These are phyloP conservation scores for Hymenochirus boettgeri DNA, from an alignment of 2,113 vertebrate genomes.

Conservation along the genomic window DNA sequence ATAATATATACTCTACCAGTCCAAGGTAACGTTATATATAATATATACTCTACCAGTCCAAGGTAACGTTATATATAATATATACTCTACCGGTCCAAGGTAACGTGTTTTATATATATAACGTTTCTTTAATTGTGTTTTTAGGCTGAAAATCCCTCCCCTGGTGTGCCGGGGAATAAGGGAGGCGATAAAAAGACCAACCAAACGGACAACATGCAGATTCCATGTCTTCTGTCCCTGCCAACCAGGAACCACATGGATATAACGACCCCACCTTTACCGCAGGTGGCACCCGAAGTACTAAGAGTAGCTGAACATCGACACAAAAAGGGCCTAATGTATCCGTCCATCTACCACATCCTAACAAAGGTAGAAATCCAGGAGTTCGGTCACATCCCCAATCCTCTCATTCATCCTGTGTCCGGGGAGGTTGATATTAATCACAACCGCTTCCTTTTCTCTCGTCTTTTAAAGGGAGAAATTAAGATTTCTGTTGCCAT, in stretches of 20 bases:
- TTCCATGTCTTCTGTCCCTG: slow-evolving; percentile 92
- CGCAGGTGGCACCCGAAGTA: slow-evolving; percentile 85
- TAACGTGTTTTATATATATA: too few relatives aligned
- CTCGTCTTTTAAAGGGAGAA: slow-evolving; percentile 76
- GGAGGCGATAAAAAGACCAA: slow-evolving; percentile 68
- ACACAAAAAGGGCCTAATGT: slow-evolving; percentile 94
- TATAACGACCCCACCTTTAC: slow-evolving; percentile 89
- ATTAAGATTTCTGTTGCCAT: slow-evolving; percentile 93
- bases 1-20: too few relatives aligned
- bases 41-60: too few relatives aligned
- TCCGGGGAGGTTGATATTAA: too few relatives aligned
- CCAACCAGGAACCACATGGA: slow-evolving; percentile 97
- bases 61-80: too few relatives aligned
- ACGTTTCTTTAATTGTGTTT: slow-evolving; percentile 35
- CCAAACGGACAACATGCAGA: slow-evolving; percentile 70
- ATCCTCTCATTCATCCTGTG: too few relatives aligned
- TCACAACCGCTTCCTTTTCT: too few relatives aligned
- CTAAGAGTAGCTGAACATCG: slow-evolving; percentile 90
- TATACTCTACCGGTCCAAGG: too few relatives aligned
- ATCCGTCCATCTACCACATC: slow-evolving; percentile 91
- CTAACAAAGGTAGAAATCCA: slow-evolving; percentile 79
- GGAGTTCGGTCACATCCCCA: too few relatives aligned
- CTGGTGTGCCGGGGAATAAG: slow-evolving; percentile 69
- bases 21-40: too few relatives aligned
- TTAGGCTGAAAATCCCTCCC: slow-evolving; percentile 75